Conservation (phyloP, 2,113 vertebrate species). For the Myrmophylax atrothorax region DNA sequence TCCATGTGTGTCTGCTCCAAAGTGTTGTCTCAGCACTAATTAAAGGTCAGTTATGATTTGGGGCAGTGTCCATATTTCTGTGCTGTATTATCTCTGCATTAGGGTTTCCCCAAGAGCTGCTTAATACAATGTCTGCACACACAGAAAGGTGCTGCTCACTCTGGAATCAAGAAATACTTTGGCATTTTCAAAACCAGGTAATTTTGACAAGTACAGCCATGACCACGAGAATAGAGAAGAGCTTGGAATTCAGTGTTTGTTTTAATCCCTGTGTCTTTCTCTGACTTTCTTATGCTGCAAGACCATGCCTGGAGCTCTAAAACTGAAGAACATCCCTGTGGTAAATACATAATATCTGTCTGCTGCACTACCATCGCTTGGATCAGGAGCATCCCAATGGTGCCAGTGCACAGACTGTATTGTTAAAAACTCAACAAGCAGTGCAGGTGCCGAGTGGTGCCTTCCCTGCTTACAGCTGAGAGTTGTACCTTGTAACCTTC, state of each 20-base stretch:
- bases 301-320: background rate
- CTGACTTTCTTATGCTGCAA: background rate
- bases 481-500: background rate
- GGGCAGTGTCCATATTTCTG: background rate
- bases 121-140: background rate
- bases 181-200: slow-evolving; percentile 7
- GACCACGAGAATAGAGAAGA: background rate
- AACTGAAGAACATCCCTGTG: background rate
- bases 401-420: background rate
- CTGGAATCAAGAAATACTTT: background rate
- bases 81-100: background rate
- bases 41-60: background rate
- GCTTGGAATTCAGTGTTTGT: background rate
- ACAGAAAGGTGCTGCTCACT: background rate
- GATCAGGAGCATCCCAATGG: background rate
- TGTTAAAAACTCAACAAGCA: background rate
- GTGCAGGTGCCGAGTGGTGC: background rate
- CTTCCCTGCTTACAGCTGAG: background rate
- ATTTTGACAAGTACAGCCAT: background rate
- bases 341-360: background rate
- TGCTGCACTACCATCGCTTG: background rate
- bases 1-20: slow-evolving; percentile 14
- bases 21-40: slow-evolving; percentile 12
- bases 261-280: slow-evolving; percentile 15
- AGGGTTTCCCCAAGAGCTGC: background rate